These are phyloP conservation scores for Pediacus dermestoides DNA, from an alignment of 2,888 invertebrate species.

Conservation along the genomic window DNA sequence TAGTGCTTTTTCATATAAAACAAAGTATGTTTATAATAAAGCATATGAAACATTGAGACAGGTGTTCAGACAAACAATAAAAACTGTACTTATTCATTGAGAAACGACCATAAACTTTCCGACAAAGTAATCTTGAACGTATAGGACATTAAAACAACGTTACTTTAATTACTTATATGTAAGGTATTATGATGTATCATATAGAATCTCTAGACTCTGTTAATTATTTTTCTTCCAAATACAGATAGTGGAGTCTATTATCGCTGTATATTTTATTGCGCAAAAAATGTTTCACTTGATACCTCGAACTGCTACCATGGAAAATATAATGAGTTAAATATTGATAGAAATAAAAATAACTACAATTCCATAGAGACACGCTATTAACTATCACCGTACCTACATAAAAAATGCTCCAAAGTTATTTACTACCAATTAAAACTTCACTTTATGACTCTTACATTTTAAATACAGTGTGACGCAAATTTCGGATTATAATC, in stretches of 20 bases:
- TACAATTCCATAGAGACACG: too few relatives aligned
- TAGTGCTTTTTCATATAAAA: slow-evolving; percentile 11
- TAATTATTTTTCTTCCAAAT: slow-evolving; percentile 30
- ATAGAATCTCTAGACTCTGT: slow-evolving; percentile 39
- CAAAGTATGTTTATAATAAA: slow-evolving; percentile 27
- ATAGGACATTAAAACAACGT: slow-evolving; percentile 30
- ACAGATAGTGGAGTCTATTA: slow-evolving; percentile 25
- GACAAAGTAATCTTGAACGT: slow-evolving; percentile 30
- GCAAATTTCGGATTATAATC: too few relatives aligned
- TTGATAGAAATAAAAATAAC: too few relatives aligned
- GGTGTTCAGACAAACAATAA: slow-evolving; percentile 30
- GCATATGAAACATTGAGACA: slow-evolving; percentile 25
- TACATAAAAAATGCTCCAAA: too few relatives aligned
- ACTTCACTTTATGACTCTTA: too few relatives aligned
- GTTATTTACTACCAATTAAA: too few relatives aligned
- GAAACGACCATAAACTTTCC: slow-evolving; percentile 30
- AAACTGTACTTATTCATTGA: slow-evolving; percentile 27
- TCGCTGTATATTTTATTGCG: slow-evolving; percentile 23
- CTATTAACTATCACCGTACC: too few relatives aligned
- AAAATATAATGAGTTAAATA: too few relatives aligned
- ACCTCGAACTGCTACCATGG: not conserved
- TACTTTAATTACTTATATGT: slow-evolving; percentile 38
- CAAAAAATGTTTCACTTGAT: slow-evolving; percentile 14
- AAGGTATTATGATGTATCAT: slow-evolving; percentile 40
- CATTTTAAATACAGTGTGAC: too few relatives aligned